These are phyloP conservation scores for Protophormia terraenovae DNA, from an alignment of 2,888 invertebrate genomes.

Conservation along the genomic window DNA sequence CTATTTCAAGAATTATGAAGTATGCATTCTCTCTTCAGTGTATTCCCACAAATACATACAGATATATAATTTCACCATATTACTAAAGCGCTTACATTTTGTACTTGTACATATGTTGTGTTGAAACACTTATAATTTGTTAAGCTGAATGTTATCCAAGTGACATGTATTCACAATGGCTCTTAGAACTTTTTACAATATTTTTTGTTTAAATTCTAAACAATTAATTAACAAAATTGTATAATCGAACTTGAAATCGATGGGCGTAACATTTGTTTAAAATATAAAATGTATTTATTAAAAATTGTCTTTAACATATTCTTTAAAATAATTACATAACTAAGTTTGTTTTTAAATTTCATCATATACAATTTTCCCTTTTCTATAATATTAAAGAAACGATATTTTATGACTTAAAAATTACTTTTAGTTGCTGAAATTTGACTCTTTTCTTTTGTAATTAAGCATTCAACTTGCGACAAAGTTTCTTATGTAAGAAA, in stretches of 20 bases:
- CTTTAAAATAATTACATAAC: too few relatives aligned
- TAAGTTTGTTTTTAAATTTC: too few relatives aligned
- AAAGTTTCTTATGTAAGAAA: not conserved
- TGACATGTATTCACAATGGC: constrained; percentile 10
- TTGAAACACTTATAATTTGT: constrained; percentile 14
- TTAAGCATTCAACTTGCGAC: not conserved
- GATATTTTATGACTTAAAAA: too few relatives aligned
- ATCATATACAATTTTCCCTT: too few relatives aligned
- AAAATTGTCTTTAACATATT: too few relatives aligned
- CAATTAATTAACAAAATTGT: not conserved
- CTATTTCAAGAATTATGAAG: constrained; percentile 36
- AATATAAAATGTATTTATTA: too few relatives aligned
- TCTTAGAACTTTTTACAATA: not conserved
- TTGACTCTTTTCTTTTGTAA: not conserved
- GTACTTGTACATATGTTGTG: constrained; percentile 14
- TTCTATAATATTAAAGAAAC: not conserved
- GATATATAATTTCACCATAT: not conserved
- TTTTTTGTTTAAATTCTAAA: not conserved
- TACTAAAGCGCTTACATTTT: not conserved
- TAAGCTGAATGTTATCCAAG: constrained; percentile 28
- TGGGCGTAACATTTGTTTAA: too few relatives aligned
- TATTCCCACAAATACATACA: constrained; percentile 18
- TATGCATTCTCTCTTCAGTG: not conserved
- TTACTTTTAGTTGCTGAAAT: not conserved
- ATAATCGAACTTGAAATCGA: not conserved